These are phyloP conservation scores for Clivina fossor DNA, from an alignment of 2,888 invertebrate species.

Conservation along the genomic window DNA sequence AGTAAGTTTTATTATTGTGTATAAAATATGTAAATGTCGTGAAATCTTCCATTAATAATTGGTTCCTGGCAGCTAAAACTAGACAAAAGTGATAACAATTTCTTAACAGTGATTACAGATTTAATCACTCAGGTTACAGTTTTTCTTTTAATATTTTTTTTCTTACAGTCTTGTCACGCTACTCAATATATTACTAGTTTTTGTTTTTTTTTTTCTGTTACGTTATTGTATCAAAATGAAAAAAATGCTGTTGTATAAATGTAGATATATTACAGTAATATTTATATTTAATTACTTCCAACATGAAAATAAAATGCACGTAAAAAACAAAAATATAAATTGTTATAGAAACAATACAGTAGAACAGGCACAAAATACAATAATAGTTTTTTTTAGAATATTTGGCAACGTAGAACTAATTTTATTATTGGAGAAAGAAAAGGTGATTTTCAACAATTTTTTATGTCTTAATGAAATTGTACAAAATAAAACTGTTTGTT, in stretches of 20 bases:
- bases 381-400: too few species aligned
- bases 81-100: conserved; percentile 25
- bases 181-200: conserved; percentile 21
- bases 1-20: too few species aligned
- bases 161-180: conserved; percentile 26
- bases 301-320: conserved; percentile 30
- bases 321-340: too few species aligned
- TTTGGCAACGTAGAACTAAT: too few species aligned
- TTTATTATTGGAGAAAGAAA: too few species aligned
- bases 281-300: conserved; percentile 33
- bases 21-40: background rate
- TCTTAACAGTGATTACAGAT: conserved; percentile 18
- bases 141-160: conserved; percentile 20
- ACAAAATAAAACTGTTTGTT: too few species aligned
- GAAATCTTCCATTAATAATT: background rate
- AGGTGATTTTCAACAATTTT: too few species aligned
- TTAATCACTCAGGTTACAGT: conserved; percentile 31
- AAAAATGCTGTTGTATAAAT: conserved; percentile 31
- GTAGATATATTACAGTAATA: conserved; percentile 32
- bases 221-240: conserved; percentile 29
- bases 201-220: conserved; percentile 28
- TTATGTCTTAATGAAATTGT: too few species aligned
- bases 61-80: conserved; percentile 31
- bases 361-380: too few species aligned
- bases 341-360: too few species aligned